A percentile compares a stretch with the other conserved stretches of the same genome.
Conservation (phyloP, 2,888 invertebrate genomes). For the Sinodicranocentrus sp. region DNA sequence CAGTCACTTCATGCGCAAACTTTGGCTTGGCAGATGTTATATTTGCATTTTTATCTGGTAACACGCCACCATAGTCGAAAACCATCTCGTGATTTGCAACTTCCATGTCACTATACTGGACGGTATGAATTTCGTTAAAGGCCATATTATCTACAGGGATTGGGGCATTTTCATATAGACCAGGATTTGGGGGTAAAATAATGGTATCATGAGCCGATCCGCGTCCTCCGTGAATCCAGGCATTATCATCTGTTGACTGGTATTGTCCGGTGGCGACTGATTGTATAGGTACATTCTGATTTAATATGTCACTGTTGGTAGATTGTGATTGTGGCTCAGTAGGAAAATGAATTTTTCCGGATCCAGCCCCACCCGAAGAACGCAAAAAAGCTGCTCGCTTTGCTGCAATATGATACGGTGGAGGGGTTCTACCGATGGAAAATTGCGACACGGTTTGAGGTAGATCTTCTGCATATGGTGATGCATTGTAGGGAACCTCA, state of each 20-base stretch:
- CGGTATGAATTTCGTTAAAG: conserved; percentile 23
- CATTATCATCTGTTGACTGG: not conserved
- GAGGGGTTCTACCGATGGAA: conserved; percentile 67
- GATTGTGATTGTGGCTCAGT: conserved; percentile 3
- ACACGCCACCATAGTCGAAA: conserved; percentile 5
- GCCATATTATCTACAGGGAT: conserved; percentile 10
- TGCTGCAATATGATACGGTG: conserved; percentile 76
- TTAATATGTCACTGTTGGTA: not conserved
- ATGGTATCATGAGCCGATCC: too few species aligned
- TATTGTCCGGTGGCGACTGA: not conserved
- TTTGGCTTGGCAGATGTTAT: conserved; percentile 29
- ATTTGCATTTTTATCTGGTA: conserved; percentile 50
- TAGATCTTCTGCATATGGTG: not conserved
- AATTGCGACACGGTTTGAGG: not conserved
- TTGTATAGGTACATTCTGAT: conserved; percentile 2
- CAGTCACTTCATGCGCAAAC: conserved; percentile 7
- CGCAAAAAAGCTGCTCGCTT: conserved; percentile 75
- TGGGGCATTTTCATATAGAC: conserved; percentile 6
- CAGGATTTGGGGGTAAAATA: too few species aligned
- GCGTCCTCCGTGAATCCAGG: not conserved
- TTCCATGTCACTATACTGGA: conserved; percentile 6
- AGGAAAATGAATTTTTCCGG: conserved; percentile 43
- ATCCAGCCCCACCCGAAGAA: conserved; percentile 67
- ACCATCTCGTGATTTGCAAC: conserved; percentile 12
- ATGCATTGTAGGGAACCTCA: conserved; percentile 12